Evolutionary conservation across 2,113 vertebrate species (phyloP).

Genomic region (Phrynosoma platyrhinos): DNA sequence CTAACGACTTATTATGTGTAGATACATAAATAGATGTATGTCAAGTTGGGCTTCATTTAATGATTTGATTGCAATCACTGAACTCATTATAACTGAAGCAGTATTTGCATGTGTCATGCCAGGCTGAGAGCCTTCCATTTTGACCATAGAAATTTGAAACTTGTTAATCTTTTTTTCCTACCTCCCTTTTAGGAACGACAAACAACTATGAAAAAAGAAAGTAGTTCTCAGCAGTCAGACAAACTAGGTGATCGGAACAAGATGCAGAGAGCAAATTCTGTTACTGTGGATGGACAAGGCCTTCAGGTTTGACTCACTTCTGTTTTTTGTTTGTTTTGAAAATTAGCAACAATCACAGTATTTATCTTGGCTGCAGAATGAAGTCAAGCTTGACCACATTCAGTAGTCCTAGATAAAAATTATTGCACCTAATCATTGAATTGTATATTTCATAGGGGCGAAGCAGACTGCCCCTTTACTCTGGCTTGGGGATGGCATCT

Average conservation of each 20-base stretch:
- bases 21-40: conserved; percentile 61
- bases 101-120: conserved; percentile 34
- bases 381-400: neutral
- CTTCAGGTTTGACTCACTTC: conserved; percentile 84
- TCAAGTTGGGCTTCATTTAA: conserved; percentile 61
- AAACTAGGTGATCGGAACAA: conserved; percentile 85
- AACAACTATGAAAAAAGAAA: conserved; percentile 88
- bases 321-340: conserved; percentile 28
- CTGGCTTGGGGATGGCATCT: too few relatives aligned
- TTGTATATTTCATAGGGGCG: neutral
- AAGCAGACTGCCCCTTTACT: too few relatives aligned
- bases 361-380: neutral
- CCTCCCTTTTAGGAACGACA: conserved; percentile 85
- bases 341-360: conserved; percentile 4
- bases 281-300: conserved; percentile 93
- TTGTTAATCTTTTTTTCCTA: conserved; percentile 37
- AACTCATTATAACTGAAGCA: conserved; percentile 51
- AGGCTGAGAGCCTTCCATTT: neutral
- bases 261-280: conserved; percentile 94
- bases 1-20: conserved; percentile 49
- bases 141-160: neutral
- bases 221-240: conserved; percentile 76
- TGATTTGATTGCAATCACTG: conserved; percentile 43
- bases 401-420: neutral
- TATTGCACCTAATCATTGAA: neutral